A percentile compares a stretch with the other conserved stretches of the same genome.
Conservation (phyloP, 2,888 invertebrate species). For the Meteorus colon region DNA sequence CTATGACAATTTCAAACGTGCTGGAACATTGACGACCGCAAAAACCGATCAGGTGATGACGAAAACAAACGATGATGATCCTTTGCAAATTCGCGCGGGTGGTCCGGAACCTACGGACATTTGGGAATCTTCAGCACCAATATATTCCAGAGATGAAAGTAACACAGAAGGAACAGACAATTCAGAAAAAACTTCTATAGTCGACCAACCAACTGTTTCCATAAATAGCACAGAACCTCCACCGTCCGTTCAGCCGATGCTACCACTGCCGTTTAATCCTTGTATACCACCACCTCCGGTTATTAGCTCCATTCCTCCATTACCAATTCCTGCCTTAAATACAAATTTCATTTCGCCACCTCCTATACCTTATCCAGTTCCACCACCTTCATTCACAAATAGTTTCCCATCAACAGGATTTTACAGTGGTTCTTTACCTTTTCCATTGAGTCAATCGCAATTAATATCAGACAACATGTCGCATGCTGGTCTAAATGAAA, state of each 20-base stretch:
- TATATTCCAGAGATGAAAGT: not conserved
- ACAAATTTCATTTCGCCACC: constrained; percentile 18
- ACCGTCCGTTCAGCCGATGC: not conserved
- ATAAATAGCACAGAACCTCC: constrained; percentile 13
- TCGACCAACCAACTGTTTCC: not conserved
- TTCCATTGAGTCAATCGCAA: not conserved
- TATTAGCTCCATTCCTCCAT: constrained; percentile 14
- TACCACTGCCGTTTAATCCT: constrained; percentile 43
- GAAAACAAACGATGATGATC: constrained; percentile 45
- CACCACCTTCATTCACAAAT: constrained; percentile 40
- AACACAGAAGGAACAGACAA: not conserved
- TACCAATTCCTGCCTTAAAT: constrained; percentile 41
- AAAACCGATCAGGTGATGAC: constrained; percentile 39
- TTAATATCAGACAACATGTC: not conserved
- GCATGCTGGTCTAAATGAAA: not conserved
- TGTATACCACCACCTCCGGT: constrained; percentile 41
- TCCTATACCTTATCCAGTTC: constrained; percentile 33
- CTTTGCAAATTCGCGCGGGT: constrained; percentile 40
- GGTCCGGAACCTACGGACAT: constrained; percentile 53
- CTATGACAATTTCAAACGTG: constrained; percentile 62
- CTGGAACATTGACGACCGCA: constrained; percentile 49
- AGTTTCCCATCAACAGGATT: constrained; percentile 38
- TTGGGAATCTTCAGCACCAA: constrained; percentile 47
- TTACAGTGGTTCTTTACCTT: not conserved
- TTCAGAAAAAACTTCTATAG: not conserved